A percentile compares a stretch with the other conserved stretches of the same genome.
Conservation (phyloP, 2,888 invertebrate species). For the Drosophila paramelanica region DNA sequence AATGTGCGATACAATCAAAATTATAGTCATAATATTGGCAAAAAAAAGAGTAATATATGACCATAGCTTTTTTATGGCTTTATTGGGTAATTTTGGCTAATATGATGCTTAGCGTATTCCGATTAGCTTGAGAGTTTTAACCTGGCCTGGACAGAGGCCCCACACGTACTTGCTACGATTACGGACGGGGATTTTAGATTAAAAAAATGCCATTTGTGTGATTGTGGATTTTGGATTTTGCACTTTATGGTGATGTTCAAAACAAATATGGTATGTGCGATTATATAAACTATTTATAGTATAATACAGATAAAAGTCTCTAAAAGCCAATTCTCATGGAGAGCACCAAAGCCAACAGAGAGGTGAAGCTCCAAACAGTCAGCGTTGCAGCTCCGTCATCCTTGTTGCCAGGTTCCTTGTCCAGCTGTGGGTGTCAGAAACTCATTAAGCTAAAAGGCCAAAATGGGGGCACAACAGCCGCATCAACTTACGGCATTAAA, state of each 20-base stretch:
- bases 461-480: background rate
- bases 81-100: constrained; percentile 38
- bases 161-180: constrained; percentile 17
- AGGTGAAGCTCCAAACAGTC: constrained; percentile 49
- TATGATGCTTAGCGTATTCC: constrained; percentile 40
- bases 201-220: constrained; percentile 17
- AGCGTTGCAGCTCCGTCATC: constrained; percentile 59
- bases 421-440: constrained; percentile 50
- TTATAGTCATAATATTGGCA: background rate
- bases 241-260: constrained; percentile 24
- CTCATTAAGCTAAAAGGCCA: background rate
- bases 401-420: constrained; percentile 20
- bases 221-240: constrained; percentile 47
- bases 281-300: constrained; percentile 50
- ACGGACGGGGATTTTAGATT: constrained; percentile 41
- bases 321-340: constrained; percentile 49
- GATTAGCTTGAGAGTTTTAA: constrained; percentile 4
- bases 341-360: constrained; percentile 48
- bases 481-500: constrained; percentile 66
- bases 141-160: constrained; percentile 12
- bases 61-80: constrained; percentile 35
- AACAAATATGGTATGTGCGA: constrained; percentile 31
- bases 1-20: constrained; percentile 7
- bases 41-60: constrained; percentile 6
- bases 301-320: constrained; percentile 13